A percentile compares a stretch with the other conserved stretches of the same genome.
These are phyloP conservation scores for Heterotis niloticus DNA, from an alignment of 2,113 vertebrate genomes.

Conservation along the genomic window DNA sequence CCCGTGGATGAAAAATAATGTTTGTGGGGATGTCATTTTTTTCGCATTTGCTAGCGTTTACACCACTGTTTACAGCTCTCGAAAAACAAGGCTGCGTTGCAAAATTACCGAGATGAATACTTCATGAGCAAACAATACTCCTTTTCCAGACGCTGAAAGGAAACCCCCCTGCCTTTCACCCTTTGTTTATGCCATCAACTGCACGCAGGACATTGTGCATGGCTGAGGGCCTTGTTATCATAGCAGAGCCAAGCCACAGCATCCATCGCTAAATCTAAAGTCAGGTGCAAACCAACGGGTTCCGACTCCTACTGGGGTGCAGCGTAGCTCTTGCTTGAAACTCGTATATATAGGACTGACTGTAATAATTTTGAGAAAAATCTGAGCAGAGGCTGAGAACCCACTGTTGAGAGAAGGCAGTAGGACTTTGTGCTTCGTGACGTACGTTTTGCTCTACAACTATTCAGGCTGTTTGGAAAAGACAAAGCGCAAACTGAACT, in stretches of 20 bases:
- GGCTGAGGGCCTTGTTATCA: neutral
- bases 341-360: too few relatives aligned
- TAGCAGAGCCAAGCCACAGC: neutral
- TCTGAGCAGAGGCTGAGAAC: too few relatives aligned
- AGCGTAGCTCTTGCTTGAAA: too few relatives aligned
- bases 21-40: neutral
- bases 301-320: too few relatives aligned
- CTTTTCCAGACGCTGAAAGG: neutral
- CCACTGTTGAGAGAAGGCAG: too few relatives aligned
- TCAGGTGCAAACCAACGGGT: neutral
- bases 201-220: constrained; percentile 1
- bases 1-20: neutral
- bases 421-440: too few relatives aligned
- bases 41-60: neutral
- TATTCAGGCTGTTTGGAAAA: too few relatives aligned
- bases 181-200: neutral
- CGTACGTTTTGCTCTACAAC: too few relatives aligned
- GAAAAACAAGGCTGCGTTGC: neutral
- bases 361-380: too few relatives aligned
- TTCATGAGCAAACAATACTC: neutral
- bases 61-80: neutral
- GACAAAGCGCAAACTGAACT: too few relatives aligned
- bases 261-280: neutral
- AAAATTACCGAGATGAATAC: neutral
- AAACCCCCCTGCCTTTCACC: neutral